These are phyloP conservation scores for Albula glossodonta DNA, from an alignment of 2,113 vertebrate genomes.

Conservation along the genomic window DNA sequence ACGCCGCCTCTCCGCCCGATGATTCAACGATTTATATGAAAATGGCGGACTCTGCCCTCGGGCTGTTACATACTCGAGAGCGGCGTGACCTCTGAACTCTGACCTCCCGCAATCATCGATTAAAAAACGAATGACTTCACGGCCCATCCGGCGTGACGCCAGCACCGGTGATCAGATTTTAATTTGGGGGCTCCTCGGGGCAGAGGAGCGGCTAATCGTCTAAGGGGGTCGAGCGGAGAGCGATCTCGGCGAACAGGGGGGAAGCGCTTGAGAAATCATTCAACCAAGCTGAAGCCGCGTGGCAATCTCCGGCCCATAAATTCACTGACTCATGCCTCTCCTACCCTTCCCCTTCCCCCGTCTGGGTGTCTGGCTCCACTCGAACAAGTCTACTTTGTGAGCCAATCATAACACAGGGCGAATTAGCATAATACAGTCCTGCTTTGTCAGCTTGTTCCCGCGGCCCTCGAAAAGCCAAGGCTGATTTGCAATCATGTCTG, in stretches of 20 bases:
- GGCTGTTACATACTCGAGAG: not conserved
- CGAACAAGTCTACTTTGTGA: not conserved
- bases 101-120: not conserved
- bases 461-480: not conserved
- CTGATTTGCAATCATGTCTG: constrained; percentile 11
- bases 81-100: not conserved
- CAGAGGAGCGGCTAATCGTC: not conserved
- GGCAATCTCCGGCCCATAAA: constrained; percentile 27
- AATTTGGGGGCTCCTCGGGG: not conserved
- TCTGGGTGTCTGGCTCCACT: constrained; percentile 1
- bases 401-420: constrained; percentile 9
- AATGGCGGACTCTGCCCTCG: not conserved
- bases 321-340: not conserved
- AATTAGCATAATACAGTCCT: constrained; percentile 31
- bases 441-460: constrained; percentile 19
- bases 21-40: not conserved
- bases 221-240: not conserved
- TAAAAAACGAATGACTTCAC: not conserved
- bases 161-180: not conserved
- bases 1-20: not conserved
- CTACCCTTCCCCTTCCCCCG: not conserved
- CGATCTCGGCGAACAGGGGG: not conserved
- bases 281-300: not conserved
- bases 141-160: not conserved
- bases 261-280: constrained; percentile 9